Evolutionary conservation across 30 jellyfish, hydroid and myxozoan species (phyloP), one percentile per base, ranked within the genome.

Genomic region (Hydra vulgaris): DNA sequence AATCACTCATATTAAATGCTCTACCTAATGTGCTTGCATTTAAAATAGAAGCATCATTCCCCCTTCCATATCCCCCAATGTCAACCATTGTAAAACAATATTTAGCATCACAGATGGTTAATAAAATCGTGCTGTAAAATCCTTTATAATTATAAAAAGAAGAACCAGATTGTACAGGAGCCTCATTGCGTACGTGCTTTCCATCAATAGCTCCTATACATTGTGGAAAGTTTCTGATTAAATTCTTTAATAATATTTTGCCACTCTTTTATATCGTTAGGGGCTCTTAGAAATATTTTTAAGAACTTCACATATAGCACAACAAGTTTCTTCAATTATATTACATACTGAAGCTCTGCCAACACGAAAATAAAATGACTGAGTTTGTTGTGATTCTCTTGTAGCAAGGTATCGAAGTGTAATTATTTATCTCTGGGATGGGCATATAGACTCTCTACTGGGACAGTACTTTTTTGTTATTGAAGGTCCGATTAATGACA

Each of bases 31-130:
- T 26, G 15, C 78, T 80, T 19, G 27, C 70, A 26, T 77, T 70
- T 26, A 84, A 84, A 26, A 75, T 75, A 1, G 53, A 53, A 74
- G 93, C 93, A 73, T 85, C 89, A 79, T 70, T 85, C 18, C 71
- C 89, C 23, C 89, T 1, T 15, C 90, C 94, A 85, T 15, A 72
- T 27, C 22, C 40, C 0, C 96, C 96, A 25, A 88, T 83, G 83
- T 82, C 88, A 3, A 88, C 96, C 7, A 74, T 55, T 1, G 95
- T 77, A 70, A 88, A 83, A 22, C 84, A 66, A 72, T 89, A 84
- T 8, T 84, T 79, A 27, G 95, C 88, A 84, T 89, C 95, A 82
- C 95, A 88, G 3, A 88, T 79, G 24, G 96, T 89, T 89, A 88
- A 80, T 70, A 82, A 54, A 17, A 88, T 87, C 26, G 79, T 7